A percentile compares a stretch with the other conserved stretches of the same genome.
These are phyloP conservation scores for Pitangus sulphuratus DNA, from an alignment of 2,797 vertebrate genomes.

Conservation along the genomic window DNA sequence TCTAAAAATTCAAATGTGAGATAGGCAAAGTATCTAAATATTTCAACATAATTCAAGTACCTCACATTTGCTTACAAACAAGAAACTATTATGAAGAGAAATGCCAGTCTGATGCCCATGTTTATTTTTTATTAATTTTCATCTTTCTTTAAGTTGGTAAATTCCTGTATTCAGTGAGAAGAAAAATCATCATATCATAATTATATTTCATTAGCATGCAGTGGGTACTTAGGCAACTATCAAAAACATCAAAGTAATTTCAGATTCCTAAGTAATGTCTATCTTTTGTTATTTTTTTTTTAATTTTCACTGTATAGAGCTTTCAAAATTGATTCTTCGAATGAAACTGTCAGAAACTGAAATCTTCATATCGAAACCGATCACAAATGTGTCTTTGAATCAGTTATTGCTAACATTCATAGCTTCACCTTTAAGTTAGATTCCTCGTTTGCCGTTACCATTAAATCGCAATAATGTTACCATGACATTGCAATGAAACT, in stretches of 20 bases:
- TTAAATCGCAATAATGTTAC: background rate
- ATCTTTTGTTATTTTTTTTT: background rate
- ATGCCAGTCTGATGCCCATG: rapidly evolving
- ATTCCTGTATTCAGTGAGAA: background rate
- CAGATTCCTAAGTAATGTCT: background rate
- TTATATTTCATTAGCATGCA: background rate
- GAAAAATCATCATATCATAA: background rate
- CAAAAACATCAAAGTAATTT: background rate
- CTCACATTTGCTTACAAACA: background rate
- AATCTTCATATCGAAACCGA: background rate
- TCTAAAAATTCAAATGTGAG: background rate
- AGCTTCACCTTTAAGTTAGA: background rate
- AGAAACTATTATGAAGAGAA: background rate
- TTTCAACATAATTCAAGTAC: background rate
- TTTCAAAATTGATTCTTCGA: background rate
- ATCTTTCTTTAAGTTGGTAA: background rate
- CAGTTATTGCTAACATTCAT: background rate
- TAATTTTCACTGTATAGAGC: background rate
- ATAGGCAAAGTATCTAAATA: background rate
- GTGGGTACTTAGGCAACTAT: background rate
- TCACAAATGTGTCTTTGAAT: background rate
- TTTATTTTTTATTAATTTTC: background rate
- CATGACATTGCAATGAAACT: background rate
- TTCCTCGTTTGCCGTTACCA: background rate
- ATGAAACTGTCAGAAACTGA: background rate